phyloP scores from a whole-genome alignment of 2,113 vertebrate genomes.

The Pituophis catenifer region DNA sequence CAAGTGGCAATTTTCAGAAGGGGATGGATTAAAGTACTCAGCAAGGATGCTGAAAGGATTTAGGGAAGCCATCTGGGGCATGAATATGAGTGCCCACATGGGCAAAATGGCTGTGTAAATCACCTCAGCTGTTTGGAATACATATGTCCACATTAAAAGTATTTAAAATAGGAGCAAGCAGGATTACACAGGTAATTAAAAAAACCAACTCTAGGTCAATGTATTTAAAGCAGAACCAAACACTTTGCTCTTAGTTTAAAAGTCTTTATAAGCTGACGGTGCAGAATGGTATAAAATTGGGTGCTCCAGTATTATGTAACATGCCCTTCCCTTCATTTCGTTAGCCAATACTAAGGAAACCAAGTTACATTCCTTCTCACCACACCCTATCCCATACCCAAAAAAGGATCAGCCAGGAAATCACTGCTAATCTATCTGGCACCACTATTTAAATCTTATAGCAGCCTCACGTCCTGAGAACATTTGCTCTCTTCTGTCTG shows the following conservation, averaged over 20 bases:
- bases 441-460: not conserved
- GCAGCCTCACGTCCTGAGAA: not conserved
- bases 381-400: not conserved
- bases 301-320: not conserved
- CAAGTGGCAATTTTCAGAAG: not conserved
- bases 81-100: not conserved
- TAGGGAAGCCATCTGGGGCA: not conserved
- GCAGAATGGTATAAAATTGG: not conserved
- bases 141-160: not conserved
- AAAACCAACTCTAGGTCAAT: not conserved
- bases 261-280: not conserved
- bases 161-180: not conserved
- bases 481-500: not conserved
- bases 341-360: not conserved
- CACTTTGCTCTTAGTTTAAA: not conserved
- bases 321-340: not conserved
- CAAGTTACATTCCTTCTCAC: not conserved
- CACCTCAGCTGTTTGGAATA: not conserved
- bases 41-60: not conserved
- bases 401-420: not conserved
- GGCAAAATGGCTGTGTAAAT: not conserved
- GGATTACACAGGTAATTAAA: not conserved
- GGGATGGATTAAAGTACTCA: not conserved
- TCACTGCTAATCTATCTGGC: not conserved
- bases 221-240: not conserved